Percentiles rank a stretch among this genome's conserved stretches.
These are phyloP conservation scores for Drosophila quinaria DNA, from an alignment of 2,888 invertebrate species.

Conservation along the genomic window DNA sequence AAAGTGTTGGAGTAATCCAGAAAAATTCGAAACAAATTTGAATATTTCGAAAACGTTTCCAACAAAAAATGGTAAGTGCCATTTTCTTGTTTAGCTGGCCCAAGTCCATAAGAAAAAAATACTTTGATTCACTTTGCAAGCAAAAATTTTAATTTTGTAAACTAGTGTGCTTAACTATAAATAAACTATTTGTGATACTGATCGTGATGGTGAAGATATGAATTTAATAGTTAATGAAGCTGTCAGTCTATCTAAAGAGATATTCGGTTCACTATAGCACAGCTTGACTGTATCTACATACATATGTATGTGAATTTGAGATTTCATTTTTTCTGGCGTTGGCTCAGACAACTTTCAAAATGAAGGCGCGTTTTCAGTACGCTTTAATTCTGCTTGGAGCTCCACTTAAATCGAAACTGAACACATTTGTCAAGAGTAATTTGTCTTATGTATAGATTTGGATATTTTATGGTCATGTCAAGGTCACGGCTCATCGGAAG, in stretches of 20 bases:
- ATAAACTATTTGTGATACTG: slow-evolving; percentile 3
- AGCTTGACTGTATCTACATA: slow-evolving; percentile 14
- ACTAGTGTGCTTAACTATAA: not conserved
- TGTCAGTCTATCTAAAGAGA: not conserved
- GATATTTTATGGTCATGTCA: slow-evolving; percentile 50
- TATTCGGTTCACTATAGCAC: not conserved
- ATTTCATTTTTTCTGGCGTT: slow-evolving; percentile 29
- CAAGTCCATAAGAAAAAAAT: no score
- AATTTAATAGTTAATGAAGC: not conserved
- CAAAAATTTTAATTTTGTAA: no score
- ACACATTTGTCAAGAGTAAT: slow-evolving; percentile 36
- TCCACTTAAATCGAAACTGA: slow-evolving; percentile 31
- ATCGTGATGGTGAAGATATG: slow-evolving; percentile 3
- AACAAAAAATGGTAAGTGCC: no score
- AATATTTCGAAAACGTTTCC: no score
- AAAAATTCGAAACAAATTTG: no score
- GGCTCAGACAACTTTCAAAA: slow-evolving; percentile 68
- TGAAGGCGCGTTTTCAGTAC: slow-evolving; percentile 24
- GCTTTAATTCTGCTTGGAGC: slow-evolving; percentile 6
- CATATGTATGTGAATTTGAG: slow-evolving; percentile 5
- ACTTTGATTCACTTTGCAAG: no score
- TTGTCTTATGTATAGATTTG: slow-evolving; percentile 24
- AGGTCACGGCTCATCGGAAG: slow-evolving; percentile 57
- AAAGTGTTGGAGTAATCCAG: no score
- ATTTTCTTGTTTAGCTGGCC: no score